Evolutionary conservation across 2,888 invertebrate genomes (phyloP).

Genomic region (Agrotis exclamationis): DNA sequence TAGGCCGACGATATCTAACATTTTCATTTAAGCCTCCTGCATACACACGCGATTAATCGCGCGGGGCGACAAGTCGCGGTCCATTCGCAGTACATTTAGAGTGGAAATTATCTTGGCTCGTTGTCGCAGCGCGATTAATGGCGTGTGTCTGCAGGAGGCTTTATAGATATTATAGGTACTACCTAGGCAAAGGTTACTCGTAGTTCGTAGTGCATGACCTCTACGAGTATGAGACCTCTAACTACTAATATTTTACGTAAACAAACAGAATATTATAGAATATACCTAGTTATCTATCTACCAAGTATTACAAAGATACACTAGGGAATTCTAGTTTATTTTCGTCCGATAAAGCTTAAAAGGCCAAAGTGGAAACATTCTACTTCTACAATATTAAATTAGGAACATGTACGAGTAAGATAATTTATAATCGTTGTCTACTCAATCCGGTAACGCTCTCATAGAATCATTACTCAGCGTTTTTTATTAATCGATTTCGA

Average conservation of each 20-base stretch:
- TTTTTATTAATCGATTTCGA: constrained; percentile 57
- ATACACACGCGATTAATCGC: no score
- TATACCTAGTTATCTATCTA: neutral
- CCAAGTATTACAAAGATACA: neutral
- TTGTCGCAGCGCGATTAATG: no score
- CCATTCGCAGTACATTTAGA: no score
- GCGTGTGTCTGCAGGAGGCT: no score
- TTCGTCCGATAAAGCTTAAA: neutral
- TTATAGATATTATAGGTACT: no score
- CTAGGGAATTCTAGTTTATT: constrained; percentile 18
- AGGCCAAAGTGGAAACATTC: constrained; percentile 10
- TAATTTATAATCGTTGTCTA: constrained; percentile 33
- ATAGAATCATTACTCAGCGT: constrained; percentile 58
- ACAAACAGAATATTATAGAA: neutral
- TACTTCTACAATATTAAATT: constrained; percentile 7
- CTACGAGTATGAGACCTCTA: neutral
- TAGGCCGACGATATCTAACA: no score
- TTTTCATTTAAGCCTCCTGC: no score
- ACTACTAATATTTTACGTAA: constrained; percentile 26
- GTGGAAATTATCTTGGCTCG: no score
- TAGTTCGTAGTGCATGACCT: constrained; percentile 3
- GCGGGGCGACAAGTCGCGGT: no score
- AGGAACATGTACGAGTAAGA: constrained; percentile 17
- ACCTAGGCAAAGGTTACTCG: neutral
- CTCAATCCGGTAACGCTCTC: constrained; percentile 26